Base-by-base conservation (phyloP, 2,797 vertebrate species). In the Sebastolobus altivelis region DNA sequence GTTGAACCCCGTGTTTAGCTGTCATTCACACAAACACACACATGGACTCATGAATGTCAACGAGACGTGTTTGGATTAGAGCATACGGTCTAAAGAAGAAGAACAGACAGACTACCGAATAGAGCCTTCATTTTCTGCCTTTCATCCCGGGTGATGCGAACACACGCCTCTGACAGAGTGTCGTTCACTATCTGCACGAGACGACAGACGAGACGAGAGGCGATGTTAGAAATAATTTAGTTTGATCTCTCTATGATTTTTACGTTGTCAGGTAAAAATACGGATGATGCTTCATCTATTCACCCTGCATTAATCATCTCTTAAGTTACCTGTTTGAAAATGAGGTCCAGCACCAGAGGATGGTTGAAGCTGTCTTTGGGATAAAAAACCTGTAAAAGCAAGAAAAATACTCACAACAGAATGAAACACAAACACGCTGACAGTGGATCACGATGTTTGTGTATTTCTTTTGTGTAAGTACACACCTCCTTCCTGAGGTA, bases 401-500 rank as follows among this genome's bases (percentile, higher is more conserved):
- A 67, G 25, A 65, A 27, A 40, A 69, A 63, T 12, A 65, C 22
- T 49, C 55, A 74, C 5, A 54, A 20, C 7, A 59, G 54, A 75
- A 60, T 1, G 33, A 11, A 75, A 62, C 2, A 54, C 27, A 65
- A 75, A 63, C 43, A 38, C 63, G 55, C 20, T 31, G 37, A 72
- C n/a, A 43, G 68, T 6, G 10, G n/a, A 46, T 62, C 20, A 18
- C 72, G 18, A 27, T 37, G 27, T 63, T 20, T n/a, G 18, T 71
- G 35, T 77, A 9, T 71, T 38, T 38, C 8, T 70, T 71, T 43
- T 38, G 11, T 70, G 46, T 37, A 3, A 56, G 55, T 4, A 33
- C 75, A 27, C 68, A 98, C 99, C 97, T 99, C 98, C 87, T 99
- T 99, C 78, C 98, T 94, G 82, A 99, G 95, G 92, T 97, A 98